phyloP scores from a whole-genome alignment of 2,888 invertebrate species.

The Lymantria monacha region DNA sequence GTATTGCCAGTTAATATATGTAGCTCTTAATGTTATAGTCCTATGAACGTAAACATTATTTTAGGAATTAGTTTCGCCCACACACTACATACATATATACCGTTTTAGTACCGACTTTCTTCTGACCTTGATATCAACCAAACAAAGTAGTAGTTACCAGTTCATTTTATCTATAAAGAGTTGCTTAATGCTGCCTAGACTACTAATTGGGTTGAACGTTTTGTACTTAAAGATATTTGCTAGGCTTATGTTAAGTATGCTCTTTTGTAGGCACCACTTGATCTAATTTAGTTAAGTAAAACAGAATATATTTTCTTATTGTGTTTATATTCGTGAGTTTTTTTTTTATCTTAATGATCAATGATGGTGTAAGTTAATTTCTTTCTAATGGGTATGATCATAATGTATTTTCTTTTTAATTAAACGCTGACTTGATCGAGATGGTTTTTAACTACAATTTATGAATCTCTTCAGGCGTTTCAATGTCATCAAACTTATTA shows the following conservation, averaged over 20 bases:
- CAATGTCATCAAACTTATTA: too few species aligned
- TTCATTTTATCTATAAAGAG: conserved; percentile 3
- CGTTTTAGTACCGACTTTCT: conserved; percentile 6
- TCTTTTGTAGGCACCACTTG: neutral
- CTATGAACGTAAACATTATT: conserved; percentile 26
- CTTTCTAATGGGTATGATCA: too few species aligned
- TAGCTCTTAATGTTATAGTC: conserved; percentile 22
- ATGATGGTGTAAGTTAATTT: neutral
- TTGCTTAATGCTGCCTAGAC: conserved; percentile 6
- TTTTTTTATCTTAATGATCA: neutral
- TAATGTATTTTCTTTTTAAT: too few species aligned
- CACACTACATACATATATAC: conserved; percentile 11
- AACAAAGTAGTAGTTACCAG: conserved; percentile 10
- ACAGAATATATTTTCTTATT: neutral
- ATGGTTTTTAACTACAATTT: too few species aligned
- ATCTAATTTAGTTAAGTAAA: neutral
- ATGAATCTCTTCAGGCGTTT: too few species aligned
- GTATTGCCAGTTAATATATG: conserved; percentile 30
- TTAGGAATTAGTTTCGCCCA: conserved; percentile 20
- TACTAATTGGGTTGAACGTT: conserved; percentile 14
- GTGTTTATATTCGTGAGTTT: neutral
- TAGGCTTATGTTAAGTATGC: neutral
- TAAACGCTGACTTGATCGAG: too few species aligned
- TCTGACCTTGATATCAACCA: conserved; percentile 11
- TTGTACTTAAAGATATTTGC: neutral